Base-by-base conservation (phyloP, 2,797 vertebrate genomes). In the Coracias cyanogaster region DNA sequence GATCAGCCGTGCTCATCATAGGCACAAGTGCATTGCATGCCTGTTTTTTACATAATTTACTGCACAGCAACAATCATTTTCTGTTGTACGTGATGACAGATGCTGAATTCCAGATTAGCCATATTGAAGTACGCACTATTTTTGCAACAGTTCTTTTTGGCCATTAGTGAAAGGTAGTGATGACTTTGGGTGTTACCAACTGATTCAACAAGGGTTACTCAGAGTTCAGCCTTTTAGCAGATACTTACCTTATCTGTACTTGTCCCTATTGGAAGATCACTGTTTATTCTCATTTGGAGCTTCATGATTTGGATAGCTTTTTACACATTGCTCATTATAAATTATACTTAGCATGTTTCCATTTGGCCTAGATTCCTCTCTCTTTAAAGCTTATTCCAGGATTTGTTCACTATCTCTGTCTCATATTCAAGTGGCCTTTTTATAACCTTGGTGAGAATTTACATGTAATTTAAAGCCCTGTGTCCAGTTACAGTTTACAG, bases 191-290 rank as follows among this genome's bases (percentile, higher is more conserved):
- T 95, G 76, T 95, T 94, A 94, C 71, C 26, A 87, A n/a, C 86
- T 91, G 86, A 80, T 93, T 91, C 88, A 79, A 54, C 35, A 62
- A 69, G 74, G 94, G 96, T 97, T 94, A 95, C 82, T 79, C 52
- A 84, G 90, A 98, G 97, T 97, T 97, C 96, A 97, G 58, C 81
- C 86, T 97, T 86, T 97, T 97, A 96, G 94, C 94, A 95, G 95
- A 93, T 96, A 97, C 95, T 97, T 96, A 96, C 89, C 95, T 97
- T 97, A 97, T 98, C 95, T 96, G 82, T 93, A 64, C 92, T 92
- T 96, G 90, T 96, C 95, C 87, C 67, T 79, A 12, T 71, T 92
- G 91, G 94, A 96, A 96, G 92, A 96, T 92, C 78, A 66, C 95
- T 96, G 94, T 96, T 97, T 96, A 94, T 96, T 97, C 83, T 97